Base-by-base conservation (phyloP, 2,888 invertebrate genomes). In the Tiphia femorata region DNA sequence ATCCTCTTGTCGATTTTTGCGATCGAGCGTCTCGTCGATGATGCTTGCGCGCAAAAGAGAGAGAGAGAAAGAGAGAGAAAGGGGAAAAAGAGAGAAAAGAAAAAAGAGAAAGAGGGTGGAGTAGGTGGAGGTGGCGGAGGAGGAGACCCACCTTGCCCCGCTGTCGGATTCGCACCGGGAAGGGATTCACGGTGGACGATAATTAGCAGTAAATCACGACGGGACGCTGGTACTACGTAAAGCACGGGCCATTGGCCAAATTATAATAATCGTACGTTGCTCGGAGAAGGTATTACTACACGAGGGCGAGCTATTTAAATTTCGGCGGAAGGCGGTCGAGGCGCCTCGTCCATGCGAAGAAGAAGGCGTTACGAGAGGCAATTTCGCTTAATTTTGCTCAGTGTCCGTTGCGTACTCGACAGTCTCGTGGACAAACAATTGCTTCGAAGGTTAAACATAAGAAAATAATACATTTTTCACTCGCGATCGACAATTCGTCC, bases 161-260 rank as follows among this genome's bases (percentile, higher is more conserved):
- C 72, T 68, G 58, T 50, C 43, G 64, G 65, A 69, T 72, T 72
- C 73, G 68, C 68, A 59, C 72, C 57, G 54, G 58, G 54, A 48
- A 33, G 59, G 41, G 46, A 61, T 67, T 67, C 64, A 51, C 61
- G 43, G 58, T 47, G 67, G 48, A 62, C 58, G 62, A 62, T 70
- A 70, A 70, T 70, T 70, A 70, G 70, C 70, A 70, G 70, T 70
- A 70, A 70, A 70, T 70, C 70, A 70, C 55, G 42, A 29, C 16
- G 53, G 51, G 59, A 67, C 69, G 57, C 54, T 44, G 43, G 55
- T 58, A 63, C 56, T 63, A 10, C 63, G 56, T 63, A 68, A 68
- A 67, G 48, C 53, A 64, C 54, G 56, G 35, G 50, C n/a, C n/a
- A 48, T 49, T 50, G 65, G 54, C 46, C 52, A 58, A 63, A 62